Evolutionary conservation across 2,113 vertebrate species (phyloP).

Genomic region (Narcine bancroftii): DNA sequence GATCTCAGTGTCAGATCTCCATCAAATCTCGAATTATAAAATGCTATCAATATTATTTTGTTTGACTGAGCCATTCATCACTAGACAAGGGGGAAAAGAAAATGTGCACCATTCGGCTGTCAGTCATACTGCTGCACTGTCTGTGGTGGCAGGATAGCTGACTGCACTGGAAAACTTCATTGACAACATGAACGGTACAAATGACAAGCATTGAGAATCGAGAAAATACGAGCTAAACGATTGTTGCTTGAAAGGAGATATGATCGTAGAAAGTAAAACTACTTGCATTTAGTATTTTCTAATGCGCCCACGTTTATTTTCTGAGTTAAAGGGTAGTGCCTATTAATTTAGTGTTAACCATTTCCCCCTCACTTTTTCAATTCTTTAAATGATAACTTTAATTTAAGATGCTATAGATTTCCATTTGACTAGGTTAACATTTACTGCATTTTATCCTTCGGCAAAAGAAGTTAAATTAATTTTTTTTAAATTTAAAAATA

Average conservation of each 20-base stretch:
- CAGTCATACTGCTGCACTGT: not conserved
- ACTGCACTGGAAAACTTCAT: not conserved
- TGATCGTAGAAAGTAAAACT: not conserved
- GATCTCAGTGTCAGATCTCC: not conserved
- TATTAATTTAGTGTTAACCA: not conserved
- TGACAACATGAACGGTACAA: not conserved
- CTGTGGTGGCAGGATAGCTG: not conserved
- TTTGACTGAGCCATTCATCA: not conserved
- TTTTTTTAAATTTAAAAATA: no score
- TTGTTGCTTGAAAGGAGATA: not conserved
- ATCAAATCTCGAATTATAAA: not conserved
- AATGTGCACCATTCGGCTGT: not conserved
- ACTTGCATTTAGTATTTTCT: not conserved
- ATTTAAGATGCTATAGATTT: not conserved
- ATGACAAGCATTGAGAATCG: not conserved
- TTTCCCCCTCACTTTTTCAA: not conserved
- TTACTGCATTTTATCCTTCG: not conserved
- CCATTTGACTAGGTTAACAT: not conserved
- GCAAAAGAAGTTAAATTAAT: no score
- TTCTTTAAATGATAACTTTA: not conserved
- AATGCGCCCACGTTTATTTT: no score
- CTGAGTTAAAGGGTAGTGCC: not conserved
- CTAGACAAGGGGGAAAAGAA: not conserved
- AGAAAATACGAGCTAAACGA: not conserved
- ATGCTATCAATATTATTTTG: not conserved